These are phyloP conservation scores for Colius striatus DNA, from an alignment of 2,113 vertebrate genomes.

Conservation along the genomic window DNA sequence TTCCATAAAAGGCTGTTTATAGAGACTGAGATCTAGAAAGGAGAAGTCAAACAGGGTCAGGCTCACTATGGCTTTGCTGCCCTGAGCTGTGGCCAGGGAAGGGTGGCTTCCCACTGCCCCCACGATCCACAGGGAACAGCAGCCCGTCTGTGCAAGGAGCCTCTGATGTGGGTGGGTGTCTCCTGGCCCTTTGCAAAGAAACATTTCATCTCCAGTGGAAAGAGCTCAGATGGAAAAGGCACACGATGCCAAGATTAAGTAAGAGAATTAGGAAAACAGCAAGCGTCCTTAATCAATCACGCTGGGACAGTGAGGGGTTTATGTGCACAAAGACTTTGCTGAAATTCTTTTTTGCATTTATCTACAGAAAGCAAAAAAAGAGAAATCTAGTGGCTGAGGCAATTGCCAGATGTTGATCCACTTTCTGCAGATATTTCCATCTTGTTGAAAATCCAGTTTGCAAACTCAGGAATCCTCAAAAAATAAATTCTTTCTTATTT, in stretches of 20 bases:
- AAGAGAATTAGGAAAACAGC: slow-evolving; percentile 19
- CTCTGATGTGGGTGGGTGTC: not conserved
- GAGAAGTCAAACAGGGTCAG: slow-evolving; percentile 70
- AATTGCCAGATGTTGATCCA: slow-evolving; percentile 13
- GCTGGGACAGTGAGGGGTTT: not conserved
- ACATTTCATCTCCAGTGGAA: slow-evolving; percentile 11
- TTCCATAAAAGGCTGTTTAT: slow-evolving; percentile 55
- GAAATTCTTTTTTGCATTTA: slow-evolving; percentile 6
- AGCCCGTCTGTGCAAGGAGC: not conserved
- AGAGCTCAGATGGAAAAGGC: not conserved
- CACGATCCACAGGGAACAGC: not conserved
- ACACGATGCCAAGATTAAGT: not conserved
- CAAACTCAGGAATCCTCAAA: not conserved
- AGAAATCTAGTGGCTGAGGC: not conserved
- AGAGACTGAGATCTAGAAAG: slow-evolving; percentile 17
- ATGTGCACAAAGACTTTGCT: not conserved
- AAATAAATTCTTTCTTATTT: not conserved
- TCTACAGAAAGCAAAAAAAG: not conserved
- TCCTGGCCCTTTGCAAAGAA: not conserved
- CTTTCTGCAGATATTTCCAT: slow-evolving; percentile 12
- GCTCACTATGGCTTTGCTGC: not conserved
- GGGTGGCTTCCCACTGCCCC: not conserved
- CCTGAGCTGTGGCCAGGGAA: slow-evolving; percentile 13
- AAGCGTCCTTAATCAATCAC: slow-evolving; percentile 20
- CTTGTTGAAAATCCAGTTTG: not conserved